Conservation (phyloP, 2,797 vertebrate genomes). For the Hemibagrus guttatus region DNA sequence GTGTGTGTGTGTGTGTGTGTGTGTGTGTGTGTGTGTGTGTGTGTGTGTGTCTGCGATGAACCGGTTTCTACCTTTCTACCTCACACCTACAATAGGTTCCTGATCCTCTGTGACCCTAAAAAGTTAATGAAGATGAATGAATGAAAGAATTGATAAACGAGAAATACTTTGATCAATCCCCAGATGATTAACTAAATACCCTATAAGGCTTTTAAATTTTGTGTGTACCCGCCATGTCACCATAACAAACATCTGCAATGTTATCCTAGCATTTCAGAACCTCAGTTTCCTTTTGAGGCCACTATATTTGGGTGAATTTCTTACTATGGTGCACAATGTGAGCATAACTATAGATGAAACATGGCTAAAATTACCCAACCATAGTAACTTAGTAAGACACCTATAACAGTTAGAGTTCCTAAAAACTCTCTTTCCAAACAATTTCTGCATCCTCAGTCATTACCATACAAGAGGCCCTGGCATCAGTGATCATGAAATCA, state of each 20-base stretch:
- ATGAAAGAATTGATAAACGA: neutral
- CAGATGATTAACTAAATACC: neutral
- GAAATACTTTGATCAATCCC: neutral
- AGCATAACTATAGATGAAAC: neutral
- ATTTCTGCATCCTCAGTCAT: neutral
- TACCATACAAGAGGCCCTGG: neutral
- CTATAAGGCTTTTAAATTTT: neutral
- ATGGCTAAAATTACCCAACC: neutral
- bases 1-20: no score
- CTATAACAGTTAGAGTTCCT: neutral
- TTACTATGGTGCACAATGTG: neutral
- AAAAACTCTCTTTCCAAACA: neutral
- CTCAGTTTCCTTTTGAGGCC: neutral
- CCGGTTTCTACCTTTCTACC: neutral
- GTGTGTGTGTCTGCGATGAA: neutral
- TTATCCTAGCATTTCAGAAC: neutral
- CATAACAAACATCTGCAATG: neutral
- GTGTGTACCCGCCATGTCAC: neutral
- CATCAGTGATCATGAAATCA: neutral
- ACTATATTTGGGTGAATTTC: neutral
- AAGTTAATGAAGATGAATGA: neutral
- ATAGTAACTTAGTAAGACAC: neutral
- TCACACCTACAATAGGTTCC: neutral
- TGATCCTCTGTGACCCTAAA: neutral
- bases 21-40: neutral